Conservation (phyloP, 1,140 invertebrate species). For the Pinna nobilis region DNA sequence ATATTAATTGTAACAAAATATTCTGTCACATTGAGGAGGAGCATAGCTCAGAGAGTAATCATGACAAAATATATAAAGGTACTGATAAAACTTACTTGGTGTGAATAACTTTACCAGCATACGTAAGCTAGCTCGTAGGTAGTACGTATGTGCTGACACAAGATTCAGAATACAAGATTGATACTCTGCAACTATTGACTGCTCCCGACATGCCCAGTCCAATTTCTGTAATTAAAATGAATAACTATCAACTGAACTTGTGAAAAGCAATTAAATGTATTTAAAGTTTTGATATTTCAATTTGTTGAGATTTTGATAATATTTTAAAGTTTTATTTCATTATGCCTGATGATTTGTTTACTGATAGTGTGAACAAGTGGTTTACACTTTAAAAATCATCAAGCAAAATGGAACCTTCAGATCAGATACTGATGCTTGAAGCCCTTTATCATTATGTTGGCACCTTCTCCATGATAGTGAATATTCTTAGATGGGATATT, state of each 20-base stretch:
- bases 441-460: not conserved
- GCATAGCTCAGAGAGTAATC: no score
- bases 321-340: not conserved
- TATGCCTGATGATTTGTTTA: not conserved
- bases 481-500: not conserved
- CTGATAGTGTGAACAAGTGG: not conserved
- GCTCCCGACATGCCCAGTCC: slow-evolving; percentile 50
- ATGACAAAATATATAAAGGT: not conserved
- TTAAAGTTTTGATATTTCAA: not conserved
- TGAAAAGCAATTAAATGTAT: not conserved
- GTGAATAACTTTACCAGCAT: slow-evolving; percentile 56
- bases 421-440: not conserved
- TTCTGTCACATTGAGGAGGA: no score
- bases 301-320: not conserved
- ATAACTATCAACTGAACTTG: not conserved
- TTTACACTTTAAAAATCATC: not conserved
- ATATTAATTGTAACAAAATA: no score
- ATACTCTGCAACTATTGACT: slow-evolving; percentile 52
- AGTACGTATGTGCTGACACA: slow-evolving; percentile 62
- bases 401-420: not conserved
- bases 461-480: not conserved
- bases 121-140: slow-evolving; percentile 52
- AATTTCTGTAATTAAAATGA: slow-evolving; percentile 55
- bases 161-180: slow-evolving; percentile 60
- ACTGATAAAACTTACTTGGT: slow-evolving; percentile 40